A percentile compares a stretch with the other conserved stretches of the same genome.
phyloP scores from a whole-genome alignment of 2,113 vertebrate species.

The Catharus fuscescens region DNA sequence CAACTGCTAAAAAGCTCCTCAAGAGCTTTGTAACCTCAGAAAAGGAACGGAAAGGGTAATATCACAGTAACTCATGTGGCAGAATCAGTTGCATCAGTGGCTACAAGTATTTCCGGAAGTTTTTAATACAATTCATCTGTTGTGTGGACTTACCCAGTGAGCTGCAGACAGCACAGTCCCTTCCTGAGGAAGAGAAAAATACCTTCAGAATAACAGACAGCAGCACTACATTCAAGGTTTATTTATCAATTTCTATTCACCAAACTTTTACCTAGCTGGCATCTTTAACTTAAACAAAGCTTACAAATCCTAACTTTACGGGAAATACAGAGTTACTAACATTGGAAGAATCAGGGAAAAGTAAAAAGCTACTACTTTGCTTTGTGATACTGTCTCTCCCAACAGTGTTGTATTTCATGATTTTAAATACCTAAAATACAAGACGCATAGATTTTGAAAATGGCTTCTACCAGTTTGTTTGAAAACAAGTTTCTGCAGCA shows the following conservation, averaged over 20 bases:
- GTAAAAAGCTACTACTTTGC: not conserved
- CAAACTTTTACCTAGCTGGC: not conserved
- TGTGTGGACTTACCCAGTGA: not conserved
- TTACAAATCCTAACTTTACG: not conserved
- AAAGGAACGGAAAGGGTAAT: constrained; percentile 61
- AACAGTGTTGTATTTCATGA: not conserved
- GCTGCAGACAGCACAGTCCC: not conserved
- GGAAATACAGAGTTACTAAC: not conserved
- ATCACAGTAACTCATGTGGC: constrained; percentile 73
- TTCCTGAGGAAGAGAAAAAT: not conserved
- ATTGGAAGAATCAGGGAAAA: not conserved
- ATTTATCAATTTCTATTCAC: not conserved
- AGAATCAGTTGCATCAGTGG: constrained; percentile 76
- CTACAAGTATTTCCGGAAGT: not conserved
- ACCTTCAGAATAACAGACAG: not conserved
- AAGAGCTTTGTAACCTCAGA: constrained; percentile 63
- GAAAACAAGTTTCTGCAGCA: not conserved
- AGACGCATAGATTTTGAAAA: not conserved
- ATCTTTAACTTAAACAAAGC: not conserved
- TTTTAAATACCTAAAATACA: not conserved
- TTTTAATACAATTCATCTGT: not conserved
- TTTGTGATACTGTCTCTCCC: not conserved
- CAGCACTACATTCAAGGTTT: not conserved
- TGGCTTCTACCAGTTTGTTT: not conserved
- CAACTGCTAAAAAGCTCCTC: constrained; percentile 4